Conservation (phyloP, 2,888 invertebrate genomes). For the Euplagia quadripunctaria region DNA sequence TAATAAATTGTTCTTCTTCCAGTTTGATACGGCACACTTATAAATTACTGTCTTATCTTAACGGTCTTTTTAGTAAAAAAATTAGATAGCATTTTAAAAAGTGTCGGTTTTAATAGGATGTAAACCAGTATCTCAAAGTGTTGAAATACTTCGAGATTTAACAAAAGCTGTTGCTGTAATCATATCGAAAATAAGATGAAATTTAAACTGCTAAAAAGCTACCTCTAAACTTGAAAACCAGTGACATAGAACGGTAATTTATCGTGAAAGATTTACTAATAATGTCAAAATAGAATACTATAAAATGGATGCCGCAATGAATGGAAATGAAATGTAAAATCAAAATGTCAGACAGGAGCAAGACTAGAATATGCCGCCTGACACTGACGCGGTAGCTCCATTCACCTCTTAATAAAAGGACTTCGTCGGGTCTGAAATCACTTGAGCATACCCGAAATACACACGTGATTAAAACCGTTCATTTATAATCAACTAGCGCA, state of each 20-base stretch:
- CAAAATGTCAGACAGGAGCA: constrained; percentile 9
- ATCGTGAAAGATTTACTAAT: background rate
- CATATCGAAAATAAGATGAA: no score
- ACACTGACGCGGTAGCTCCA: no score
- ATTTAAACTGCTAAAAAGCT: background rate
- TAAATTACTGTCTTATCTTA: constrained; percentile 43
- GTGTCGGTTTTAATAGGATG: constrained; percentile 13
- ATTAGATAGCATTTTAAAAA: constrained; percentile 28
- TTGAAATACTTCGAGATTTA: background rate
- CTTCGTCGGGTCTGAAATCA: no score
- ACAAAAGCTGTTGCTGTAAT: background rate
- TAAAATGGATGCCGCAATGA: background rate
- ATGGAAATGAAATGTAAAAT: background rate
- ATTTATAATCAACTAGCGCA: no score
- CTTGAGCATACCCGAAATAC: no score
- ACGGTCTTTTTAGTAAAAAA: constrained; percentile 19
- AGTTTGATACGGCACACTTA: constrained; percentile 43
- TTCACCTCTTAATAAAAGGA: no score
- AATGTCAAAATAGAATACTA: no score
- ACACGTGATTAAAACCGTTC: no score
- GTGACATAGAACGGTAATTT: background rate
- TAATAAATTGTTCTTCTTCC: constrained; percentile 46
- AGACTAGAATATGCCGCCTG: background rate
- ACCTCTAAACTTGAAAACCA: background rate
- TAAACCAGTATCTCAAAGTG: background rate